Base-by-base conservation (phyloP, 2,888 invertebrate species). In the Cetonia aurata region DNA sequence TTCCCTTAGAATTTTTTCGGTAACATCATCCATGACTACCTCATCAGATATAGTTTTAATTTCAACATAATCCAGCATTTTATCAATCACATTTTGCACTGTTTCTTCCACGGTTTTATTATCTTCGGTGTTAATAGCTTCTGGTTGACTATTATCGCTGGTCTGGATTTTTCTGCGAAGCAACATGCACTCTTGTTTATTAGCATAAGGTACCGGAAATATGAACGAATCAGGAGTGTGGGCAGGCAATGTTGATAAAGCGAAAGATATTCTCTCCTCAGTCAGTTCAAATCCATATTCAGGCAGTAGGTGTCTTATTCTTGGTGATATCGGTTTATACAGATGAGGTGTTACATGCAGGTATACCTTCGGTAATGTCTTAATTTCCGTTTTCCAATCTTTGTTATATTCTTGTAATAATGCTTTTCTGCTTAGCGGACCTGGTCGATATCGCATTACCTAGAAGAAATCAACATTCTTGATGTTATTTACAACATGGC, bases 121-220 rank as follows among this genome's bases (percentile, higher is more conserved):
- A 59, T 69, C 69, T 31, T 52, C 59, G 10, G 44, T 31, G 19
- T 41, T 55, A n/a, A 41, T n/a, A 17, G 17, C 1, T 37, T 56
- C 56, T 6, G 33, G 46, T 41, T 25, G 25, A 25, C 25, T 4
- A 25, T 25, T 25, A 3, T 25, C 25, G 25, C 25, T 25, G 1
- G 25, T 25, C 25, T 25, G 25, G 25, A 48, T 69, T 69, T 62
- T 71, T 71, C 74, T 76, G 70, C 78, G 73, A n/a, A 90, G 88
- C 4, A 91, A 79, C 41, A 91, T 80, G 76, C 85, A 85, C 73
- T 86, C 86, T 77, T 90, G 89, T 79, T 87, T 85, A 79, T 88
- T 88, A 72, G 86, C 83, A 77, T 90, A 92, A 19, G 86, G 85
- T 73, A 91, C 82, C 57, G 89, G 86, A 17, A 83, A 82, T 72